Conservation (phyloP, 1,140 invertebrate genomes). For the Ericerus pela region DNA sequence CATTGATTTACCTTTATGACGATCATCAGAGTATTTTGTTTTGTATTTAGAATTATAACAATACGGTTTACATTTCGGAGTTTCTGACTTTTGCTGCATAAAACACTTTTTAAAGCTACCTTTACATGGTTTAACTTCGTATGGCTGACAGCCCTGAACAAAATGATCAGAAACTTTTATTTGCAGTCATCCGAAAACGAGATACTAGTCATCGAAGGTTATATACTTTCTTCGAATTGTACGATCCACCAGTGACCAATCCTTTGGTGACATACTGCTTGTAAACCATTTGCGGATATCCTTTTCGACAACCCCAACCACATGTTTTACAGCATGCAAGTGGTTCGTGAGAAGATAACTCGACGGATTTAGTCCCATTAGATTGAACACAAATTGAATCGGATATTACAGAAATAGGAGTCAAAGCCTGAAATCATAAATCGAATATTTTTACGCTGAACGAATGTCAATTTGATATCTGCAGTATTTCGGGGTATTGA, state of each 20-base stretch:
- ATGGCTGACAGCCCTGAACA: constrained; percentile 65
- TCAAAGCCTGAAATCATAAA: not conserved
- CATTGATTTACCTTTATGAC: not conserved
- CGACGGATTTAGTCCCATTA: constrained; percentile 35
- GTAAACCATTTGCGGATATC: constrained; percentile 43
- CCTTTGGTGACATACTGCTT: constrained; percentile 36
- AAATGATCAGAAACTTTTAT: no score
- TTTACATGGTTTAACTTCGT: constrained; percentile 70
- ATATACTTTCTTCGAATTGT: constrained; percentile 25
- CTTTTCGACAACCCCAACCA: constrained; percentile 49
- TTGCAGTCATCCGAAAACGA: no score
- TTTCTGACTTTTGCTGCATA: no score
- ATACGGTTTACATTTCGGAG: not conserved
- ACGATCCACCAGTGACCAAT: constrained; percentile 46
- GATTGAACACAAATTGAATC: constrained; percentile 51
- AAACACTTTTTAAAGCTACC: no score
- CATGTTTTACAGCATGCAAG: constrained; percentile 43
- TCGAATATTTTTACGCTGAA: no score
- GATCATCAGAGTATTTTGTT: not conserved
- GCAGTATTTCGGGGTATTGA: no score
- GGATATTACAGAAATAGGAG: constrained; percentile 38
- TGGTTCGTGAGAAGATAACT: constrained; percentile 47
- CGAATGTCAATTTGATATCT: no score
- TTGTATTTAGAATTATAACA: not conserved
- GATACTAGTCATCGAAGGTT: no score